A percentile compares a stretch with the other conserved stretches of the same genome.
These are phyloP conservation scores for Lingula anatina DNA, from an alignment of 2,888 invertebrate genomes.

Conservation along the genomic window DNA sequence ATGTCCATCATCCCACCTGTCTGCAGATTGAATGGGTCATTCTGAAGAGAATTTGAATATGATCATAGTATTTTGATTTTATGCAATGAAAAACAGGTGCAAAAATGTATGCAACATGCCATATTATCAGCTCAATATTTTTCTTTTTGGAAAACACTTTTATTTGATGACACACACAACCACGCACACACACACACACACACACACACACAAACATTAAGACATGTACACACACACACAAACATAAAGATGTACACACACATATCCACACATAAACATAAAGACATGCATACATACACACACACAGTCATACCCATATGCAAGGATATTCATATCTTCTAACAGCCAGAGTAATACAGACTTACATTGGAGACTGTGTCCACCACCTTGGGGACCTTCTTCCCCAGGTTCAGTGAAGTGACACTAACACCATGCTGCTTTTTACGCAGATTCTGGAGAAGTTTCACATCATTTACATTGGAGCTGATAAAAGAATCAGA, in stretches of 20 bases:
- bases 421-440: constrained; percentile 78
- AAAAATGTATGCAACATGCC: no score
- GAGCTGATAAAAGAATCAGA: constrained; percentile 52
- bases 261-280: not conserved
- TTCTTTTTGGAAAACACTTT: no score
- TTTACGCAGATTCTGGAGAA: constrained; percentile 75
- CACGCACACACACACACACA: no score
- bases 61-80: no score
- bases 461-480: constrained; percentile 77
- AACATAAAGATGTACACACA: constrained; percentile 1
- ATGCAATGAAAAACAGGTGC: no score
- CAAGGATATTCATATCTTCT: not conserved
- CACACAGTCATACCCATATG: not conserved
- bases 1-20: constrained; percentile 78
- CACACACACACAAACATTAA: no score
- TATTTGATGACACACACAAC: not conserved
- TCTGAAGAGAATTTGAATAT: constrained; percentile 52
- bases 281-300: not conserved
- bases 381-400: no score
- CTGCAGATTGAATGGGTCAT: constrained; percentile 55
- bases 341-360: not conserved
- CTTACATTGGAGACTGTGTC: not conserved
- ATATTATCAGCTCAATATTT: no score
- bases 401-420: constrained; percentile 63
- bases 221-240: no score